Evolutionary conservation across 1,140 invertebrate genomes (phyloP), one percentile per base, ranked within the genome.

Genomic region (Hermatobates lingyangjiaoensis): DNA sequence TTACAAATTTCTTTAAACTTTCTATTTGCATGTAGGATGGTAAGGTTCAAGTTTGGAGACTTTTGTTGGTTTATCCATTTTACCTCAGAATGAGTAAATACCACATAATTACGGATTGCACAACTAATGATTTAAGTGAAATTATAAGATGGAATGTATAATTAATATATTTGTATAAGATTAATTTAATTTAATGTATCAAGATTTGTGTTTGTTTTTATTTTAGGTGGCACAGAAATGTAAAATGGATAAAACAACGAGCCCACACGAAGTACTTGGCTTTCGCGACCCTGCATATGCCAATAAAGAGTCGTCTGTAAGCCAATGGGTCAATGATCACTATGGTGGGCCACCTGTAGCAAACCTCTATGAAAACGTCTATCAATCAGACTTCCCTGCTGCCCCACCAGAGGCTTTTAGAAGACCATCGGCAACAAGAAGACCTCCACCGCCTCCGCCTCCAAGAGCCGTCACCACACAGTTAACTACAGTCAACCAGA

Each of bases 231-330:
- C 87, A 0, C 86, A 93, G 57, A 91, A 91, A 60, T 90, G 88
- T 61, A 87, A 87, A 65, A 63, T 80, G 1, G 86, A 91, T 62
- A 75, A 78, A 18, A 77, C 81, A 12, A 86, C 84, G 0, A 88
- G 84, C 20, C 87, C 88, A 0, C 86, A 90, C 61, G 85, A 91
- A 61, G 87, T 93, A 0, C 71, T 93, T 0, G 89, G 89, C 1
- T 92, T 93, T 60, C 67, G 88, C 24, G 83, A 86, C 61, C 83
- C 77, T 14, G 77, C 80, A 0, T 50, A 40, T 42, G 34, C 30
- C 18, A 24, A 34, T n/a, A 50, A 50, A 42, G 48, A 39, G 24
- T 23, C 40, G 25, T 39, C 48, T 18, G 34, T 34, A 15, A 30
- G 34, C n/a, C 50, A 87, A 60, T 90, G 87, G 86, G 83, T 89